phyloP scores from a whole-genome alignment of 2,113 vertebrate genomes.

The Lagopus leucura region DNA sequence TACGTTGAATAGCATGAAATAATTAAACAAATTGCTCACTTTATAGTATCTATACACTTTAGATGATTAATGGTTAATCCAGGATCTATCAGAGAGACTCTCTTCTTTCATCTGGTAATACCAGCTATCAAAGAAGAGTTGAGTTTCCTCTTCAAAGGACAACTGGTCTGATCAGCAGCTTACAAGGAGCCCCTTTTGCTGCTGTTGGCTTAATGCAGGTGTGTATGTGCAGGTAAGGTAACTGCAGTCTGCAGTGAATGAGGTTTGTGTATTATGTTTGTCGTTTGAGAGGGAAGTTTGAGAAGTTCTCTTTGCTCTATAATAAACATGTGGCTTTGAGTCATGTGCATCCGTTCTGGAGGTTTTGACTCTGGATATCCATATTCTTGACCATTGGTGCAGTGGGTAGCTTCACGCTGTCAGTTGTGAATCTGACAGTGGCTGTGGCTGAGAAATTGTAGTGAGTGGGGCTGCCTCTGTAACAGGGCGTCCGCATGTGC shows the following conservation, averaged over 20 bases:
- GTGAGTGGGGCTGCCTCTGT: not conserved
- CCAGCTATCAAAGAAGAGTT: not conserved
- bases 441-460: fast-evolving
- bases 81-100: not conserved
- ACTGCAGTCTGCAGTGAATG: not conserved
- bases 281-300: not conserved
- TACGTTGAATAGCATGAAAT: not conserved
- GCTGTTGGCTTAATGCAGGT: not conserved
- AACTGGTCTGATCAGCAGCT: not conserved
- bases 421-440: not conserved
- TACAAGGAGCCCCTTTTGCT: fast-evolving
- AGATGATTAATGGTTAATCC: conserved; percentile 3
- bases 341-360: not conserved
- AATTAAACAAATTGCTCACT: not conserved
- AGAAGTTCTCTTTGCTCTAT: not conserved
- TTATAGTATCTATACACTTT: not conserved
- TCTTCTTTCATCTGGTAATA: not conserved
- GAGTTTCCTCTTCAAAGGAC: not conserved
- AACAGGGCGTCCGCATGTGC: not conserved
- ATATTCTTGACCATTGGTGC: not conserved
- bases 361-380: not conserved
- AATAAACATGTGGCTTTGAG: not conserved
- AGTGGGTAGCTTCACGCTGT: not conserved
- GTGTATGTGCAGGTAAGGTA: not conserved
- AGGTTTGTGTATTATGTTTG: not conserved